Conservation (phyloP, 2,888 invertebrate genomes). For the Resseliella maxima region DNA sequence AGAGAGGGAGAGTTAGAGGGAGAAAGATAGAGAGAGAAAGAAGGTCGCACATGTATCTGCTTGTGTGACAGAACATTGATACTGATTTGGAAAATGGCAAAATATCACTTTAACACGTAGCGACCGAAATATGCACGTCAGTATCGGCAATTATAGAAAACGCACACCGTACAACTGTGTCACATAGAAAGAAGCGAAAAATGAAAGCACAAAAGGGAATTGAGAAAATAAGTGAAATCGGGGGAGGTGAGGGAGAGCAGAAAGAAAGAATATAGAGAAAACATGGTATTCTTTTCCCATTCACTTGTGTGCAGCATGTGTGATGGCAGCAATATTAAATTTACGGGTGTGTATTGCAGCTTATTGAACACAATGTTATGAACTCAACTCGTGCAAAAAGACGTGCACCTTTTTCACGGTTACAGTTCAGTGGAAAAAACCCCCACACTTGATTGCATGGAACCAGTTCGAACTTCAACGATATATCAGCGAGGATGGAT, state of each 20-base stretch:
- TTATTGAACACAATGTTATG: background rate
- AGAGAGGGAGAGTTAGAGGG: too few species aligned
- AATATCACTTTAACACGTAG: slow-evolving; percentile 16
- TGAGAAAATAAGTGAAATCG: too few species aligned
- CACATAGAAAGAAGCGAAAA: background rate
- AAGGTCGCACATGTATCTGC: too few species aligned
- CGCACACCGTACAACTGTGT: background rate
- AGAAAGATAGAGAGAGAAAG: too few species aligned
- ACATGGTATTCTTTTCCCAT: background rate
- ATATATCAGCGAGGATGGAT: background rate
- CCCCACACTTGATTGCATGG: background rate
- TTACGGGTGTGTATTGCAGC: background rate
- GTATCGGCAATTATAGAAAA: slow-evolving; percentile 5
- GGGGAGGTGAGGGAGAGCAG: too few species aligned
- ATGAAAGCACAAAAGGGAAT: background rate
- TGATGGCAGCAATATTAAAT: background rate
- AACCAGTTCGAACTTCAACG: background rate
- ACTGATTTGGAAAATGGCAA: slow-evolving; percentile 2
- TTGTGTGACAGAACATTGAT: background rate
- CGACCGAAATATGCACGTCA: background rate
- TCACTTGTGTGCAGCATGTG: background rate
- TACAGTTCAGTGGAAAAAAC: background rate
- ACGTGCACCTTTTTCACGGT: background rate
- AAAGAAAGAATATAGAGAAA: background rate
- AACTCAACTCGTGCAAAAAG: background rate